Conservation (phyloP, 2,113 vertebrate species). For the Monopterus albus region DNA sequence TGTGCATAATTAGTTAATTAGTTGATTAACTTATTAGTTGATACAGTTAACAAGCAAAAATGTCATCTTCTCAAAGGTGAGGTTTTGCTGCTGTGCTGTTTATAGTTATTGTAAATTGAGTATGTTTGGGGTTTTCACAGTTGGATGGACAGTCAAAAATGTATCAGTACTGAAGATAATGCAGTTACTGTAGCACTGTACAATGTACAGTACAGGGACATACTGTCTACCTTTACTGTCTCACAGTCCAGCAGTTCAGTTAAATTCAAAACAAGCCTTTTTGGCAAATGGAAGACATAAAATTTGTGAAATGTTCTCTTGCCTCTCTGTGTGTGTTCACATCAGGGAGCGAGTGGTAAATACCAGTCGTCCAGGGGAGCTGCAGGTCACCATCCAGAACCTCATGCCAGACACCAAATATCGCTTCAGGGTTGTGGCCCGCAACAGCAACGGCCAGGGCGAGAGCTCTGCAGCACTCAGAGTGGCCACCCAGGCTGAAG, state of each 20-base stretch:
- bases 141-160: not conserved
- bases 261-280: not conserved
- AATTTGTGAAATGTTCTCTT: not conserved
- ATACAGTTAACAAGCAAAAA: not conserved
- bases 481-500: constrained; percentile 96
- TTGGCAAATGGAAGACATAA: not conserved
- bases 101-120: not conserved
- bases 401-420: constrained; percentile 97
- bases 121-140: not conserved
- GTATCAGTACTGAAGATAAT: no score
- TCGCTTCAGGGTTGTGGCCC: constrained; percentile 91
- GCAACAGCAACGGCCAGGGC: constrained; percentile 91
- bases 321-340: constrained; percentile 14
- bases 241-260: no score
- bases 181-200: no score
- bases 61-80: not conserved
- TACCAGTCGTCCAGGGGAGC: constrained; percentile 91
- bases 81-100: not conserved
- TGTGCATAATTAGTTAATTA: not conserved
- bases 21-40: not conserved
- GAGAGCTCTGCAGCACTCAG: constrained; percentile 89
- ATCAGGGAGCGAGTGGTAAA: constrained; percentile 93
- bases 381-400: constrained; percentile 95
- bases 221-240: no score
- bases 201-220: no score